Evolutionary conservation across 2,888 invertebrate species (phyloP).

Genomic region (Diabrotica balteata): DNA sequence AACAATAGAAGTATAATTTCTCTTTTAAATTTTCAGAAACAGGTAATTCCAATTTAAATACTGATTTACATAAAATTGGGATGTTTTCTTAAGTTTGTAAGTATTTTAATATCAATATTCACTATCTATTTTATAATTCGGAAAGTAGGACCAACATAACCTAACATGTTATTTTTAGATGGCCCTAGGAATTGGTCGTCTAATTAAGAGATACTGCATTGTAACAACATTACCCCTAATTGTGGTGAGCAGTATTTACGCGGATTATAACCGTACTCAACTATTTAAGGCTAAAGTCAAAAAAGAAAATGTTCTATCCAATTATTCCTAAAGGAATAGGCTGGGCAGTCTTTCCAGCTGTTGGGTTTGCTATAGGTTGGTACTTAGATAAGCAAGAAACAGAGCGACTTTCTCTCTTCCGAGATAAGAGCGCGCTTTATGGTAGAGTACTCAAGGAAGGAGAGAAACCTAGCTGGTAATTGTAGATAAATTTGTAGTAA

Average conservation of each 20-base stretch:
- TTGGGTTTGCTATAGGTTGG: conserved; percentile 69
- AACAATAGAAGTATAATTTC: no score
- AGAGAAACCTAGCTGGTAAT: conserved; percentile 75
- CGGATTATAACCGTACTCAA: conserved; percentile 76
- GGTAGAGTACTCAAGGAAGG: conserved; percentile 71
- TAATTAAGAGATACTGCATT: conserved; percentile 70
- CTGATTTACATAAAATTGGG: no score
- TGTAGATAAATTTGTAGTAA: conserved; percentile 2
- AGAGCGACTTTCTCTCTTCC: conserved; percentile 72
- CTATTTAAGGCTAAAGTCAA: conserved; percentile 68
- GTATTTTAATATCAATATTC: background rate
- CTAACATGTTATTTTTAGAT: conserved; percentile 56
- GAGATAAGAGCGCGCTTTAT: conserved; percentile 83
- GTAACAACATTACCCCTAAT: conserved; percentile 74
- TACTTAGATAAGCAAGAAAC: conserved; percentile 75
- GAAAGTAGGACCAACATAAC: conserved; percentile 8
- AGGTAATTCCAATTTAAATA: no score
- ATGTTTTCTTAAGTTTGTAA: background rate
- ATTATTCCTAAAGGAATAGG: conserved; percentile 63
- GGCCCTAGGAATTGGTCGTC: conserved; percentile 60
- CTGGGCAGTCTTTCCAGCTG: conserved; percentile 64
- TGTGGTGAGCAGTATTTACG: conserved; percentile 67
- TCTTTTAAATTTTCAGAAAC: no score
- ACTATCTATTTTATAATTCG: no score
- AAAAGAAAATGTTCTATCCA: conserved; percentile 62